These are phyloP conservation scores for Macrotus californicus DNA, from an alignment of 2,113 vertebrate species.

Conservation along the genomic window DNA sequence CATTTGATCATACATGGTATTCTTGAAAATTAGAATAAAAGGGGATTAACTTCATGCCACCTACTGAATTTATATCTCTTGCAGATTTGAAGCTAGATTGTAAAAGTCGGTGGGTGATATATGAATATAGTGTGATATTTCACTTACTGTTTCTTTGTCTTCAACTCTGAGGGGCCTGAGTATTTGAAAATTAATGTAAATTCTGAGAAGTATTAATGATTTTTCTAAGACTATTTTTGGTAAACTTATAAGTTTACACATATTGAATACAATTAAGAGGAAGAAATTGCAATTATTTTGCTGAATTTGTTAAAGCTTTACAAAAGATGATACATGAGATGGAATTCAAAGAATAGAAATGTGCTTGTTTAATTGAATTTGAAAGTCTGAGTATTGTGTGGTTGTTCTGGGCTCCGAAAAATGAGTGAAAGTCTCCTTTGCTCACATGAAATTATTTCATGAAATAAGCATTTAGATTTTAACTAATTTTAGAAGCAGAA, in stretches of 20 bases:
- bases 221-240: neutral
- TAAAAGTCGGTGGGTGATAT: neutral
- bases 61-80: neutral
- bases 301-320: neutral
- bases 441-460: neutral
- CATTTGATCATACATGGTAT: neutral
- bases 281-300: neutral
- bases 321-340: neutral
- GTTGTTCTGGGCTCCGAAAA: neutral
- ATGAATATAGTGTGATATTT: neutral
- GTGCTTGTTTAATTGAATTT: neutral
- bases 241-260: neutral
- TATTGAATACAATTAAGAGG: neutral
- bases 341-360: neutral
- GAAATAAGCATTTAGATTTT: neutral
- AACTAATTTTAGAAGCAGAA: slow-evolving; percentile 22
- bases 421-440: neutral
- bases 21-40: slow-evolving; percentile 15
- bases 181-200: neutral
- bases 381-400: neutral
- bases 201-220: neutral
- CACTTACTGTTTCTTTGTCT: neutral
- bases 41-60: neutral
- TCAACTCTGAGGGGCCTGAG: neutral
- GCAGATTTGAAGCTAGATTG: neutral